These are phyloP conservation scores for Vultur gryphus DNA, from an alignment of 2,797 vertebrate genomes.

Conservation along the genomic window DNA sequence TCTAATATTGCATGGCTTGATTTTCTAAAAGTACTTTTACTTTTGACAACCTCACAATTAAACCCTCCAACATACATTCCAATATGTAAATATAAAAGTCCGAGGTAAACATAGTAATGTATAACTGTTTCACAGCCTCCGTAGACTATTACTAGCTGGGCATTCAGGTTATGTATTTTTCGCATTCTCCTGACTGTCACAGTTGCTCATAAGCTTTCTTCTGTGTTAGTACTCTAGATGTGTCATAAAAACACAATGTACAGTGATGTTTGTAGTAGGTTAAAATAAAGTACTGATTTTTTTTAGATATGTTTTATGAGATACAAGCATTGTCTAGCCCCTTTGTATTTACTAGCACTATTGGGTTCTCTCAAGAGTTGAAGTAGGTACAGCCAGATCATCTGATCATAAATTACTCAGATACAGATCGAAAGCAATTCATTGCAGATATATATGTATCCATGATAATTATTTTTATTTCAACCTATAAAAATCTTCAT, in stretches of 20 bases:
- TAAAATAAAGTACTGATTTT: neutral
- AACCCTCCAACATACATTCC: constrained; percentile 10
- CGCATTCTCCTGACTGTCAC: neutral
- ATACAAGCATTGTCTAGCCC: neutral
- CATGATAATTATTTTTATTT: neutral
- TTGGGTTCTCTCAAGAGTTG: neutral
- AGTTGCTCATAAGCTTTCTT: neutral
- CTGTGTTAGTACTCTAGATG: neutral
- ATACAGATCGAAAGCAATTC: neutral
- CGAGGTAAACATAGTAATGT: neutral
- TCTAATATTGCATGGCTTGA: neutral
- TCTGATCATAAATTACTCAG: neutral
- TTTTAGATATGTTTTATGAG: neutral
- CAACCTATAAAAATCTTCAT: neutral
- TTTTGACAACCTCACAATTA: constrained; percentile 23
- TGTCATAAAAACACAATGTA: neutral
- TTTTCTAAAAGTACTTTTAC: neutral
- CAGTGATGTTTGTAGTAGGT: neutral
- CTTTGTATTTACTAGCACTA: neutral
- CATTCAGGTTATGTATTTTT: neutral
- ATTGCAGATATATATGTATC: neutral
- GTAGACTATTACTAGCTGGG: neutral
- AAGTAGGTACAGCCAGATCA: neutral
- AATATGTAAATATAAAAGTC: constrained; percentile 10
- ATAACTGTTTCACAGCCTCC: neutral